A percentile compares a stretch with the other conserved stretches of the same genome.
These are phyloP conservation scores for Rhinoderma darwinii DNA, from an alignment of 2,113 vertebrate genomes.

Conservation along the genomic window DNA sequence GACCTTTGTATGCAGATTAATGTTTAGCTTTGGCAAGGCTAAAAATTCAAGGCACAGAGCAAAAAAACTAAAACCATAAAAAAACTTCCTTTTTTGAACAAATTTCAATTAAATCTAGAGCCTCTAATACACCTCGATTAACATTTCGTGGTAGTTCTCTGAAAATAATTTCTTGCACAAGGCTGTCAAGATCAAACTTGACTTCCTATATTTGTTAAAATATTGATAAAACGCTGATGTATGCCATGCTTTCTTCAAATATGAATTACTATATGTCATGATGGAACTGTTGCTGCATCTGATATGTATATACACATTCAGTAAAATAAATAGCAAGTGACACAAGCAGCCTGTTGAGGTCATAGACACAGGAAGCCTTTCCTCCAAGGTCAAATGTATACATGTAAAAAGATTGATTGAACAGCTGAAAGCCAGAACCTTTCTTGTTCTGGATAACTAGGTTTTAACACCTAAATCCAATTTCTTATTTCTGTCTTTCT, in stretches of 20 bases:
- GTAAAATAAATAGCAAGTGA: slow-evolving; percentile 49
- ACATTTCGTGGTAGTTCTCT: neutral
- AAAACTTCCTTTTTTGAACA: neutral
- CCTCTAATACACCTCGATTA: neutral
- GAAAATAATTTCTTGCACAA: neutral
- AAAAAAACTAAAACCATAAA: neutral
- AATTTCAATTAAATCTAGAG: neutral
- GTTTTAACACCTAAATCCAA: slow-evolving; percentile 61
- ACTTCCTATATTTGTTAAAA: slow-evolving; percentile 1
- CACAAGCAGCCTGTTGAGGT: slow-evolving; percentile 43
- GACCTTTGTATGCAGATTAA: neutral
- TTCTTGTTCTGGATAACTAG: slow-evolving; percentile 60
- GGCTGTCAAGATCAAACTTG: neutral
- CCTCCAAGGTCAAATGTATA: slow-evolving; percentile 57
- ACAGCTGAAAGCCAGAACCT: slow-evolving; percentile 51
- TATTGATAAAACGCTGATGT: neutral
- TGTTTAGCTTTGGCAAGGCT: neutral
- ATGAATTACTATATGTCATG: slow-evolving; percentile 22
- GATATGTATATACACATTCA: slow-evolving; percentile 12
- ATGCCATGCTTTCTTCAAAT: neutral
- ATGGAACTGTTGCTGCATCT: slow-evolving; percentile 14
- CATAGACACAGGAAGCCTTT: neutral
- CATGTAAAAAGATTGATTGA: slow-evolving; percentile 56
- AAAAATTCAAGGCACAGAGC: neutral
- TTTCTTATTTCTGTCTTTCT: slow-evolving; percentile 61